Evolutionary conservation across 1,140 invertebrate genomes (phyloP).

Genomic region (Sycophila sp.): DNA sequence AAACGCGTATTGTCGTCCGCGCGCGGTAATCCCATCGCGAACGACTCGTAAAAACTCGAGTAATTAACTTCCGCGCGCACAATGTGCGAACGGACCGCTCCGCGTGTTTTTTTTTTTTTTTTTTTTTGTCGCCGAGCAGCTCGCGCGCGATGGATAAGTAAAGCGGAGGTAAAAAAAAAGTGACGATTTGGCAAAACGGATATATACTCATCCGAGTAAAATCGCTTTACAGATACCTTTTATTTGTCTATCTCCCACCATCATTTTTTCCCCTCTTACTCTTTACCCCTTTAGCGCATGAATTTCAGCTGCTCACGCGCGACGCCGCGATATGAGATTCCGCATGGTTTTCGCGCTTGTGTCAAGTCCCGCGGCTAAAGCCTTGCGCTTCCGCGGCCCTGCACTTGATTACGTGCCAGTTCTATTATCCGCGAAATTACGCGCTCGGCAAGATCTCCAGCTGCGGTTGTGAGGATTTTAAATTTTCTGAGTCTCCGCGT

Average conservation of each 20-base stretch:
- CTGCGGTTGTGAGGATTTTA: no score
- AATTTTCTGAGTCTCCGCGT: no score
- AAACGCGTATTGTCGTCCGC: no score
- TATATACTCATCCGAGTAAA: not conserved
- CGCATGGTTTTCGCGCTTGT: not conserved
- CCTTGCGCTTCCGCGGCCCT: not conserved
- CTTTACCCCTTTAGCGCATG: no score
- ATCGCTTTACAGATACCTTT: no score
- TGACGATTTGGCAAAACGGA: not conserved
- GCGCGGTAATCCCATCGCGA: no score
- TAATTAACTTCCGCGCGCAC: not conserved
- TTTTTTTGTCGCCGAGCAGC: not conserved
- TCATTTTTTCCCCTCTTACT: not conserved
- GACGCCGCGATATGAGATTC: no score
- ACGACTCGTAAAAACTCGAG: not conserved
- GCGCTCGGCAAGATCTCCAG: not conserved
- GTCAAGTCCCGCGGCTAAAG: no score
- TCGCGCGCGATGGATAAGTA: not conserved
- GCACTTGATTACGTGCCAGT: not conserved
- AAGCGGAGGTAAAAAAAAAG: not conserved
- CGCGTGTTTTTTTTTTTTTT: no score
- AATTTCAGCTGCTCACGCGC: not conserved
- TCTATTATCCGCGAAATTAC: constrained; percentile 13
- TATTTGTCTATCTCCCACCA: not conserved
- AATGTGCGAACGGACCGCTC: no score